Evolutionary conservation across 2,797 vertebrate genomes (phyloP).

Genomic region (Ctenosaura bakeri): DNA sequence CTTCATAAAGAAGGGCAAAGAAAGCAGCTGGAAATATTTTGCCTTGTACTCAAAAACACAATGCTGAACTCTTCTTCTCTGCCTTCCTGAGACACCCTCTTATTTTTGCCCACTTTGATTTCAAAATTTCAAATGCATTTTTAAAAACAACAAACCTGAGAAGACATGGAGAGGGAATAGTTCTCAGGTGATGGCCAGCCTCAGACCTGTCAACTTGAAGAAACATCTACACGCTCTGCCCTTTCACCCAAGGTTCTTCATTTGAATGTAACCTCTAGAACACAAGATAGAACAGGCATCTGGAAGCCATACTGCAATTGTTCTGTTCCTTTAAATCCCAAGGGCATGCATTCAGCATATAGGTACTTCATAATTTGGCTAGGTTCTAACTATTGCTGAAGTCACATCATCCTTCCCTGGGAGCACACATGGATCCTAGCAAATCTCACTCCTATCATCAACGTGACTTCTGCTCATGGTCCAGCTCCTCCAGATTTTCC

Average conservation of each 20-base stretch:
- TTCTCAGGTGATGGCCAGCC: too few relatives aligned
- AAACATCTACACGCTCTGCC: too few relatives aligned
- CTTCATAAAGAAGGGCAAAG: conserved; percentile 26
- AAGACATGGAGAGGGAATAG: neutral
- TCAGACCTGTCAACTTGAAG: too few relatives aligned
- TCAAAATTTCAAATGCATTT: neutral
- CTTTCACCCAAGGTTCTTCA: too few relatives aligned
- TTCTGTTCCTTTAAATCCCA: neutral
- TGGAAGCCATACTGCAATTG: neutral
- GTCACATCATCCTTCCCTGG: neutral
- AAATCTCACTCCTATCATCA: neutral
- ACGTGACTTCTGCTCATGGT: neutral
- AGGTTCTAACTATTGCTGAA: neutral
- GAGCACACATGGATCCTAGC: neutral
- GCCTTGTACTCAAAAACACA: neutral
- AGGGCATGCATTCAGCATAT: neutral
- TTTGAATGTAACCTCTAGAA: too few relatives aligned
- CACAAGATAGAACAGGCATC: too few relatives aligned
- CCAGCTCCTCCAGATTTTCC: neutral
- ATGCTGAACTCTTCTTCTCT: neutral
- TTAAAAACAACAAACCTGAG: neutral
- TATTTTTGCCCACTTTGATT: neutral
- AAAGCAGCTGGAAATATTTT: conserved; percentile 48
- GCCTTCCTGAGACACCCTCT: too few relatives aligned
- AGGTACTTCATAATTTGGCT: neutral